Evolutionary conservation across 2,888 invertebrate species (phyloP), one percentile per base, ranked within the genome.

Genomic region (Phymatocera aterrima): DNA sequence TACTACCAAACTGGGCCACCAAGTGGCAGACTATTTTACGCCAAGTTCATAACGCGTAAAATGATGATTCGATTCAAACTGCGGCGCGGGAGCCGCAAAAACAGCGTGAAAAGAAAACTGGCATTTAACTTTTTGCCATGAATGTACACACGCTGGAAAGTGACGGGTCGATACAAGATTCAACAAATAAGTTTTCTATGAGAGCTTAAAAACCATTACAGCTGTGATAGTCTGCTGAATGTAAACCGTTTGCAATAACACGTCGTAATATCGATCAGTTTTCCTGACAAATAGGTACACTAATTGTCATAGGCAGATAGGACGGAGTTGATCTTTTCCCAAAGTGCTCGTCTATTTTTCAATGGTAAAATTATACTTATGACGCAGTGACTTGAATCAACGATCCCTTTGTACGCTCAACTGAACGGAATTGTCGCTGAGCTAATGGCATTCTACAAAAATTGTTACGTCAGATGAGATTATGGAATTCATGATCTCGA

Each of bases 101-200:
- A 64, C 61, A 37, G 37, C 34, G 61, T 34, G 10, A 24, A 21
- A 68, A 46, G 43, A 68, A 57, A 57, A 24, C 10, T 15, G 21
- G 40, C 6, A 24, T 51, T 51, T 4, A 10, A 72, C 18, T 48
- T 51, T 51, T 51, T 72, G 34, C 72, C 34, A 31, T 12, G 48
- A 12, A 10, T 70, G 70, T 72, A 72, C 72, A n/a, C n/a, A n/a
- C 31, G 8, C 51, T 24, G 28, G 18, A 51, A 51, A n/a, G 51
- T 34, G 21, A 34, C 51, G 18, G 18, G 21, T n/a, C 24, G 72
- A 72, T 48, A 34, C 8, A 51, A 51, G 34, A 43, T 24, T 51
- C 31, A 51, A 51, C 15, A 34, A 31, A 31, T 28, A 48, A 28
- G 8, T 51, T 72, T 10, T 31, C 21, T 10, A 34, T 31, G 10